phyloP scores from a whole-genome alignment of 53 echinoderm and acorn worm species.

The Apostichopus leukothele region DNA sequence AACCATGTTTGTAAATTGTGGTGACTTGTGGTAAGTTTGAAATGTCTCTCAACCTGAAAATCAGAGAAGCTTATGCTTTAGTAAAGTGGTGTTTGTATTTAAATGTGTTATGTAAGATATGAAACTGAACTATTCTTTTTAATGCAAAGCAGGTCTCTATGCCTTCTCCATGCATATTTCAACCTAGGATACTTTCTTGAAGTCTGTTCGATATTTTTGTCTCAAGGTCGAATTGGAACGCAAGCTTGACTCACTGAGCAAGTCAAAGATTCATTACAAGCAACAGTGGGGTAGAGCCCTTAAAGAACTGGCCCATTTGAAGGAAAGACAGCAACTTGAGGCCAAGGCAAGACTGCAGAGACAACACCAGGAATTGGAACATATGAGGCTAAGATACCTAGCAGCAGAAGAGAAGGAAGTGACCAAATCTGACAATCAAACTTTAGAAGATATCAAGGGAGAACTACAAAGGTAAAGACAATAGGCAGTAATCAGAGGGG shows the following conservation, averaged over 20 bases:
- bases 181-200: no score
- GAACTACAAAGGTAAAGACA: constrained; percentile 72
- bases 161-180: no score
- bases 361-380: constrained; percentile 97
- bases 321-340: constrained; percentile 86
- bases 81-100: no score
- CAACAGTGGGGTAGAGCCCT: constrained; percentile 98
- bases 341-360: constrained; percentile 78
- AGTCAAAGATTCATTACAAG: constrained; percentile 96
- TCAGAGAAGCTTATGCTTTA: no score
- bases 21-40: no score
- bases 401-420: constrained; percentile 98
- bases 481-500: background rate
- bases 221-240: constrained; percentile 88
- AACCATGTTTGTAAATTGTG: no score
- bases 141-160: no score
- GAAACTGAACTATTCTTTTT: no score
- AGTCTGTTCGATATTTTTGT: no score
- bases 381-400: constrained; percentile 93
- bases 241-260: constrained; percentile 86
- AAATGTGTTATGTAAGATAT: no score
- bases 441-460: constrained; percentile 92
- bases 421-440: constrained; percentile 74
- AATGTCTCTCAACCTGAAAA: no score
- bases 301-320: constrained; percentile 87